Evolutionary conservation across 2,797 vertebrate species (phyloP), one percentile per base, ranked within the genome.

Genomic region (Pempheris klunzingeri): DNA sequence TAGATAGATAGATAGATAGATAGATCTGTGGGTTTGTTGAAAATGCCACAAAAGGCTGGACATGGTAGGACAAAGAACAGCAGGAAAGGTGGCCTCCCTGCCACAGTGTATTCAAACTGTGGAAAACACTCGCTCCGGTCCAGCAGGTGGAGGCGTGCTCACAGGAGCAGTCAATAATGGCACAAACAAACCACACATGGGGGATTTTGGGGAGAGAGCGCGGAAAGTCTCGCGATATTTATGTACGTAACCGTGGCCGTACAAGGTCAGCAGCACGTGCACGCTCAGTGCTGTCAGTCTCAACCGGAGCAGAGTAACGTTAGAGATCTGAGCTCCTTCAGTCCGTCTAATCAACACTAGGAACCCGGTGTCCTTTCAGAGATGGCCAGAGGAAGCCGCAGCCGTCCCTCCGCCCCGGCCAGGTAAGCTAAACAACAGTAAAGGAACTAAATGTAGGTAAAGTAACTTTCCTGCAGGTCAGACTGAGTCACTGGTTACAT

Each of bases 361-460:
- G n/a, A n/a, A 50, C 4, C 1, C 4, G 1, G 11, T 24, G 22
- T 39, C 3, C 4, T 8, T 10, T 53, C 44, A 32, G 63, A 68
- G 43, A 95, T 95, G 94, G 89, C 90, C 18, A 87, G 94, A 92
- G 94, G 94, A 89, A 91, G 93, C 71, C 94, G 94, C 81, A 94
- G 94, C 64, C 91, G 90, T 1, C 8, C 91, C 30, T 78, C 94
- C 10, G 89, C 94, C 50, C 70, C 90, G 30, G 78, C 87, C 22
- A 95, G 94, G 94, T 94, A 88, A 83, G 28, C 6, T 32, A 20
- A 13, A 12, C 22, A 3, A 32, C 6, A 32, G 3, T 32, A 32
- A 32, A 6, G 3, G 30, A 32, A 32, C 30, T 4, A 32, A 32
- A 32, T 32, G 30, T 4, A 32, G 6, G 30, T 26, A 7, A 5